Evolutionary conservation across 2,888 invertebrate species (phyloP).

Genomic region (Hypomecis atomaria): DNA sequence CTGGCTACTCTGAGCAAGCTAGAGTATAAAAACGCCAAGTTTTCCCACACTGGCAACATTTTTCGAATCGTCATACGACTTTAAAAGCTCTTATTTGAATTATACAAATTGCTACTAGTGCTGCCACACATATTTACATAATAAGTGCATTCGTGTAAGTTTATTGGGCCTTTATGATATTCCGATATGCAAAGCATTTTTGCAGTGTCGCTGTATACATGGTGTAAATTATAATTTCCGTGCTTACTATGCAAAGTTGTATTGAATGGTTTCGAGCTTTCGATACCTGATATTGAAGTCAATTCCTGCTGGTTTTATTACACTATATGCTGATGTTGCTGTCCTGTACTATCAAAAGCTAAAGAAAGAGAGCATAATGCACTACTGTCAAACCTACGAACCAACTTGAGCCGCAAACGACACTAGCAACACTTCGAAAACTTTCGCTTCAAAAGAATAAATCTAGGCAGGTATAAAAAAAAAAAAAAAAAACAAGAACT

Average conservation of each 20-base stretch:
- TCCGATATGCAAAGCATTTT: slow-evolving; percentile 17
- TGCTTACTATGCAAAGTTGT: slow-evolving; percentile 7
- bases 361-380: no score
- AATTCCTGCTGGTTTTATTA: no score
- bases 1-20: not conserved
- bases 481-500: no score
- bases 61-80: not conserved
- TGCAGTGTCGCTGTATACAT: slow-evolving; percentile 10
- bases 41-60: not conserved
- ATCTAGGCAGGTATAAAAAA: no score
- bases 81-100: slow-evolving; percentile 10
- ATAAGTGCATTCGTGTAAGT: slow-evolving; percentile 11
- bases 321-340: no score
- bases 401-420: no score
- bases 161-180: slow-evolving; percentile 11
- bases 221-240: slow-evolving; percentile 17
- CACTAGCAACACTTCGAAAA: no score
- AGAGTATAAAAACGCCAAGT: not conserved
- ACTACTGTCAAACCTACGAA: no score
- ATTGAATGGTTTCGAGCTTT: not conserved
- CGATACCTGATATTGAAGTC: not conserved
- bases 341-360: no score
- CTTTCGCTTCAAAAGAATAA: no score
- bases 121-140: slow-evolving; percentile 16
- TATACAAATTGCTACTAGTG: slow-evolving; percentile 23